Conservation (phyloP, 2,797 vertebrate genomes). For the Brachyalestes nurse region DNA sequence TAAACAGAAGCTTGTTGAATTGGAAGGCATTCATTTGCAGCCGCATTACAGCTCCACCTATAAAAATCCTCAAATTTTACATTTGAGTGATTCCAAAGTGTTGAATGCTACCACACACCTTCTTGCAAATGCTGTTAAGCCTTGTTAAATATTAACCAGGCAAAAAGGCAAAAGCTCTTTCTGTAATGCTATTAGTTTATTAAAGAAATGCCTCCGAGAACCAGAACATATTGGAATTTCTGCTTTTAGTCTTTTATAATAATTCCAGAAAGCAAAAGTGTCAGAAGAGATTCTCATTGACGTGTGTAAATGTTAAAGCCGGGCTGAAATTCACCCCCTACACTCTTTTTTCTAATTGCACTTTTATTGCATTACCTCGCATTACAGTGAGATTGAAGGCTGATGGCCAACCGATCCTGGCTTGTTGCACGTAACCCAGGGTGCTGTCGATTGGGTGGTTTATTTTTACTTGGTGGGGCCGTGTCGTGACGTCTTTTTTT, state of each 20-base stretch:
- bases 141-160: background rate
- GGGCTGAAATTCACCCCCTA: too few species aligned
- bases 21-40: too few species aligned
- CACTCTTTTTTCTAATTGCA: background rate
- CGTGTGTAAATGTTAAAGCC: background rate
- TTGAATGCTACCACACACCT: background rate
- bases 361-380: background rate
- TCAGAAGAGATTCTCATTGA: background rate
- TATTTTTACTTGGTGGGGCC: constrained; percentile 32
- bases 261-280: background rate
- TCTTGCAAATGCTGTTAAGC: background rate
- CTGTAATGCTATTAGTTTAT: background rate
- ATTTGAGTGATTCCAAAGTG: too few species aligned
- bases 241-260: background rate
- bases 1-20: too few species aligned
- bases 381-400: background rate
- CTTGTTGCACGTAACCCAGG: background rate
- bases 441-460: constrained; percentile 10
- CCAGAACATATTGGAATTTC: background rate
- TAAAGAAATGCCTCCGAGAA: background rate
- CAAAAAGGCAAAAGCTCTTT: background rate
- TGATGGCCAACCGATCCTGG: background rate
- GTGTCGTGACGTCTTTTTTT: constrained; percentile 49
- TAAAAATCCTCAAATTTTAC: too few species aligned
- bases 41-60: too few species aligned